Percentiles rank a stretch among this genome's conserved stretches.
Conservation (phyloP, 2,797 vertebrate genomes). For the Acropternis orthonyx region DNA sequence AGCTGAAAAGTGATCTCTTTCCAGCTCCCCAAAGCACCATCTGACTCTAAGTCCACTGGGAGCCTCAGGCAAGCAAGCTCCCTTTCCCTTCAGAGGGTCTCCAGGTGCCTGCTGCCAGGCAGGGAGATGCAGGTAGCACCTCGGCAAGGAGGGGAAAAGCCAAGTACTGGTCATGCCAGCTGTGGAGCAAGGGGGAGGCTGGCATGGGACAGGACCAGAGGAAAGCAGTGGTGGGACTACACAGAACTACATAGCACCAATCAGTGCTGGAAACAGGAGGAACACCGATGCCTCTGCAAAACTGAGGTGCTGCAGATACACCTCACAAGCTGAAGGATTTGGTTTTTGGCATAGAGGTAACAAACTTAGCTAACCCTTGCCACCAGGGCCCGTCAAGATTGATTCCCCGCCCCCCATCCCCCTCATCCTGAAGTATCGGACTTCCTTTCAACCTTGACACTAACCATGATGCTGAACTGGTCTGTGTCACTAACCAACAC, state of each 20-base stretch:
- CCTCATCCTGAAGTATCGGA: not conserved
- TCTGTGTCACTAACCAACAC: not conserved
- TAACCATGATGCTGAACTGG: not conserved
- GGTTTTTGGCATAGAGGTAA: not conserved
- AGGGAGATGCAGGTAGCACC: not conserved
- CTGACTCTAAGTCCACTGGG: not conserved
- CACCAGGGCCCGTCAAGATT: not conserved
- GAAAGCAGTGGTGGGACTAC: not conserved
- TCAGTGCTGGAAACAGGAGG: not conserved
- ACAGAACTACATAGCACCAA: rapidly evolving
- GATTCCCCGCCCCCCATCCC: not conserved
- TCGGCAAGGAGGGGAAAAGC: not conserved
- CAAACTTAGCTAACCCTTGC: not conserved
- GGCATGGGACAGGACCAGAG: not conserved
- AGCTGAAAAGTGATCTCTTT: not conserved
- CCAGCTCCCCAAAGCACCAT: not conserved
- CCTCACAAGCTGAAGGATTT: not conserved
- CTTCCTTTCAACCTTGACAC: not conserved
- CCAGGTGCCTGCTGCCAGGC: not conserved
- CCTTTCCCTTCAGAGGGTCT: not conserved
- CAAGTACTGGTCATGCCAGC: not conserved
- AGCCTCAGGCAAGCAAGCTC: not conserved
- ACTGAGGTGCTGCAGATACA: not conserved
- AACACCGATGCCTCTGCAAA: not conserved
- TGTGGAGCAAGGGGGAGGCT: not conserved